Evolutionary conservation across 1,140 invertebrate genomes (phyloP), one percentile per base, ranked within the genome.

Genomic region (Meloidogyne exigua): DNA sequence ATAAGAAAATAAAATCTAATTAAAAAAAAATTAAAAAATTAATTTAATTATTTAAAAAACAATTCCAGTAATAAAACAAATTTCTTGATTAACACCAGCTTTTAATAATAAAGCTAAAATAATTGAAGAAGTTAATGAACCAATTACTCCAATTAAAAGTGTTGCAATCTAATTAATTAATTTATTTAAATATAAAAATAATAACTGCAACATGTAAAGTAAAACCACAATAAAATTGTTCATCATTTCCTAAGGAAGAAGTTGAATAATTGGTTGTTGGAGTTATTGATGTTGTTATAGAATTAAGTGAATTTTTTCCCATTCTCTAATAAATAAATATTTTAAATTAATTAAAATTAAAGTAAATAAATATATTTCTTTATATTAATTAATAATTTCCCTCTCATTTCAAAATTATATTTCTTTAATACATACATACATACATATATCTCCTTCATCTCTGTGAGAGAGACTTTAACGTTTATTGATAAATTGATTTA

Each of bases 81-180:
- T 18, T 18, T 68, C 66, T 21, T 5, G 28, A 7, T 68, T 21
- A 42, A 13, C 66, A n/a, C 21, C 21, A 21, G 39, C 66, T 23
- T 68, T 68, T 18, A 68, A 42, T 10, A 68, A 68, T 7, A 10
- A 23, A 18, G 66, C 21, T 9, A 68, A 42, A 21, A 68, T 10
- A 42, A 32, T 42, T 42, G 66, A 32, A 68, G 15, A 32, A 32
- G 21, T 21, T 42, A 68, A 68, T 68, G 66, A 68, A 13, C 66
- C 66, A 42, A 68, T 4, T 21, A 13, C 21, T 18, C 66, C 66
- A 68, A 68, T 68, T 21, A 68, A 21, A 25, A 67, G 21, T 21
- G 66, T 67, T 23, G 66, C 66, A 67, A 13, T 67, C 66, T 67
- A n/a, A 57, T n/a, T 57, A 57, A n/a, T 57, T 57, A n/a, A 57